A percentile compares a stretch with the other conserved stretches of the same genome.
phyloP scores from a whole-genome alignment of 1,140 invertebrate species.

The Pseudoatta argentina region DNA sequence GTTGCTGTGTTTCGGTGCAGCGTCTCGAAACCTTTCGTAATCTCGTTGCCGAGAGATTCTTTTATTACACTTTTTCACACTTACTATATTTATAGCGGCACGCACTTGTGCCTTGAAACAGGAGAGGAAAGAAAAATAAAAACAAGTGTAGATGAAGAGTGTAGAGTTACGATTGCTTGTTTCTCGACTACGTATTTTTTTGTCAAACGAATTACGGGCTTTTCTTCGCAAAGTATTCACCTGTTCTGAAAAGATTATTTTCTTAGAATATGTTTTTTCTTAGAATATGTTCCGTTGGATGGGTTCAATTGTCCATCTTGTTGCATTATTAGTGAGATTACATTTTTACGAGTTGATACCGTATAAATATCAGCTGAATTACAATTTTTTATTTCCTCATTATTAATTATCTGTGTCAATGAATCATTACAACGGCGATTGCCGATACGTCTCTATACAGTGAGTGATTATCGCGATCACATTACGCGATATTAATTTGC shows the following conservation, averaged over 20 bases:
- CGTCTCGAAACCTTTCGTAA: not conserved
- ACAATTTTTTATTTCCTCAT: not conserved
- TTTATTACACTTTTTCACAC: not conserved
- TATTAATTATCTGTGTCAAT: not conserved
- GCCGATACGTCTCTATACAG: not conserved
- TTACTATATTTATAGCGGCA: not conserved
- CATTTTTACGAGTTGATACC: not conserved
- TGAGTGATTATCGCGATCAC: slow-evolving; percentile 30
- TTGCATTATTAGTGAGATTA: slow-evolving; percentile 7
- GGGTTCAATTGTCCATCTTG: not conserved
- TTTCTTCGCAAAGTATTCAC: not conserved
- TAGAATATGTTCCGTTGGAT: not conserved
- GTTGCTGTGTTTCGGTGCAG: not conserved
- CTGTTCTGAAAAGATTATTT: not conserved
- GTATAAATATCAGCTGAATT: not conserved
- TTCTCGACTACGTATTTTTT: not conserved
- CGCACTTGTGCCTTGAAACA: not conserved
- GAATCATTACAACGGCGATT: slow-evolving; percentile 13
- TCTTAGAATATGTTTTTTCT: not conserved
- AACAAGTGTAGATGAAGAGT: not conserved
- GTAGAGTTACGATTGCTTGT: not conserved
- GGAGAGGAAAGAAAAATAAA: not conserved
- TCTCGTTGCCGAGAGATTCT: not conserved
- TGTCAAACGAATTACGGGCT: not conserved
- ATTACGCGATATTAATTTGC: slow-evolving; percentile 47